phyloP scores from a whole-genome alignment of 2,797 vertebrate genomes.

The Pangasius sanitwongsei region DNA sequence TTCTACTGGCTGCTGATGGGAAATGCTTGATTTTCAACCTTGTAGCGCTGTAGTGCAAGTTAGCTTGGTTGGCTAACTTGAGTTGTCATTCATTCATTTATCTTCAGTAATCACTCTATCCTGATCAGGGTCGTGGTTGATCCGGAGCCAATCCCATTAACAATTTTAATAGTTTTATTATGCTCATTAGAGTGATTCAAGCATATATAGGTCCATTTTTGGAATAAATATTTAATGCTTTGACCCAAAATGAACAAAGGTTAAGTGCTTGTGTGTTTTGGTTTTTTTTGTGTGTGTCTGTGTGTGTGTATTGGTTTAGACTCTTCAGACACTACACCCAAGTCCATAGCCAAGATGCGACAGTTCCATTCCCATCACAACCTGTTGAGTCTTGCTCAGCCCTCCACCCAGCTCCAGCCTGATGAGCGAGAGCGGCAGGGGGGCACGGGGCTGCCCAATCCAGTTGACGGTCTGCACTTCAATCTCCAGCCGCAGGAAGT shows the following conservation, averaged over 20 bases:
- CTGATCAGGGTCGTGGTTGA: neutral
- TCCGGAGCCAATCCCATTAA: neutral
- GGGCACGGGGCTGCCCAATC: slow-evolving; percentile 43
- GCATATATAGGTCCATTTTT: neutral
- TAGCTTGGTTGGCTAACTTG: no score
- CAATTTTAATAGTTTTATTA: neutral
- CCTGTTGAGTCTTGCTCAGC: slow-evolving; percentile 72
- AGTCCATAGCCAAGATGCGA: slow-evolving; percentile 74
- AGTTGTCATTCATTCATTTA: neutral
- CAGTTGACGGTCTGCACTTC: slow-evolving; percentile 59
- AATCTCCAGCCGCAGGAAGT: slow-evolving; percentile 46
- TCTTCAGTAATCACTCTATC: neutral
- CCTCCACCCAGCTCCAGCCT: slow-evolving; percentile 47
- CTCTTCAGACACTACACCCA: slow-evolving; percentile 63
- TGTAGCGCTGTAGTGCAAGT: neutral
- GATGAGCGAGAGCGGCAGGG: slow-evolving; percentile 52
- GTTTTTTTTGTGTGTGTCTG: neutral
- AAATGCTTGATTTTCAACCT: neutral
- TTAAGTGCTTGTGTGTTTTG: neutral
- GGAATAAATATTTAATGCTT: neutral
- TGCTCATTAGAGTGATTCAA: neutral
- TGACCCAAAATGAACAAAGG: neutral
- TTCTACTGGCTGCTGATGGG: neutral
- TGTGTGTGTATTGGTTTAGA: slow-evolving; percentile 59
- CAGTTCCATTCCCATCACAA: slow-evolving; percentile 83